phyloP scores from a whole-genome alignment of 2,888 invertebrate genomes.

The Molanna angustata region DNA sequence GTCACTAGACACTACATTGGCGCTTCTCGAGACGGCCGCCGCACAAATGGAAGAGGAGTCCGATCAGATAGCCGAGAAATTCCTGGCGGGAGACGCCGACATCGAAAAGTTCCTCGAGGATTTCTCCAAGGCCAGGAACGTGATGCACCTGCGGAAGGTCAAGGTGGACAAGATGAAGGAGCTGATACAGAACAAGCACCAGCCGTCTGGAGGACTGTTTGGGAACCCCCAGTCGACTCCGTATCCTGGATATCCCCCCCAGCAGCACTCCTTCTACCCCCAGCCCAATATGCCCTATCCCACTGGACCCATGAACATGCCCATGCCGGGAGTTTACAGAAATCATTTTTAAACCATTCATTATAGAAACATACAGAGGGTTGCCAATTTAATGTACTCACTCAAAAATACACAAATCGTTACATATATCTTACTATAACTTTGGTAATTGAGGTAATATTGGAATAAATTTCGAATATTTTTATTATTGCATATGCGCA shows the following conservation, averaged over 20 bases:
- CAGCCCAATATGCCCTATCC: slow-evolving; percentile 63
- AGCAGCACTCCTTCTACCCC: slow-evolving; percentile 35
- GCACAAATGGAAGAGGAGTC: slow-evolving; percentile 93
- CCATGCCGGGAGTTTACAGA: slow-evolving; percentile 63
- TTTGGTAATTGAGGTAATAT: too few species aligned
- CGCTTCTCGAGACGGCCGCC: slow-evolving; percentile 85
- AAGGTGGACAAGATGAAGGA: slow-evolving; percentile 93
- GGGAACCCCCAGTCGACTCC: slow-evolving; percentile 39
- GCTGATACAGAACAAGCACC: slow-evolving; percentile 52
- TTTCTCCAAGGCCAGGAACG: slow-evolving; percentile 72
- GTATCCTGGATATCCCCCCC: slow-evolving; percentile 40
- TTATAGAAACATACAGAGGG: too few species aligned
- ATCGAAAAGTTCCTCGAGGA: slow-evolving; percentile 83
- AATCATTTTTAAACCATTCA: slow-evolving; percentile 16
- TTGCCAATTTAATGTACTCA: too few species aligned
- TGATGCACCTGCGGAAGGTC: slow-evolving; percentile 79
- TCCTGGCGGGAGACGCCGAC: slow-evolving; percentile 68
- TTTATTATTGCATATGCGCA: too few species aligned
- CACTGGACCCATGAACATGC: slow-evolving; percentile 71
- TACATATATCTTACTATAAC: too few species aligned
- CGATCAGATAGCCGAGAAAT: slow-evolving; percentile 78
- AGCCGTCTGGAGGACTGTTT: slow-evolving; percentile 39
- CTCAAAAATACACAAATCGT: slow-evolving; percentile 5
- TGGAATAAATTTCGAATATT: too few species aligned
- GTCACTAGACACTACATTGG: slow-evolving; percentile 82